These are phyloP conservation scores for Umimayanthus kanabou DNA, from an alignment of 92 coral and sea anemone genomes.

Conservation along the genomic window DNA sequence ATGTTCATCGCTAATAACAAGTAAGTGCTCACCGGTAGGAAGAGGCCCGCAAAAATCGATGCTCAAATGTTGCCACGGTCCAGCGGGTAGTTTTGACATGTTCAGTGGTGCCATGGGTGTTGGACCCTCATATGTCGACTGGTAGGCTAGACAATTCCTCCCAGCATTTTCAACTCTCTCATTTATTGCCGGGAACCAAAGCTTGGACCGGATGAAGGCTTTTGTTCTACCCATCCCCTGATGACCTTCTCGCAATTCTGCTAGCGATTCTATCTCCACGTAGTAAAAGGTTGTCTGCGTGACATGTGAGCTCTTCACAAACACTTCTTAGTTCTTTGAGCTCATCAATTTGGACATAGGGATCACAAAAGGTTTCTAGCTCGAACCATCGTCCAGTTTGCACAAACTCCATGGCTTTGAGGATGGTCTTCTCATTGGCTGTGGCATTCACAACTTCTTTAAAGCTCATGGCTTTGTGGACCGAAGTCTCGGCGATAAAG, in stretches of 20 bases:
- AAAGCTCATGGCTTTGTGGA: conserved; percentile 7
- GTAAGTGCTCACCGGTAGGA: neutral
- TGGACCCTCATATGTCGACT: neutral
- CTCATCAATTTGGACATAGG: neutral
- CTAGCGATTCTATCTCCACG: neutral
- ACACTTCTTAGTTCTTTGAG: neutral
- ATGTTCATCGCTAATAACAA: conserved; percentile 23
- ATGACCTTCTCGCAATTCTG: neutral
- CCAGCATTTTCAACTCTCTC: too few species aligned
- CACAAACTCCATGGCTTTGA: conserved; percentile 18
- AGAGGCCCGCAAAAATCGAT: conserved; percentile 31
- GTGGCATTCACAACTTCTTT: conserved; percentile 19
- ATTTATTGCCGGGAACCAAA: conserved; percentile 19
- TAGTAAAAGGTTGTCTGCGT: neutral
- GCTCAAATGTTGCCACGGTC: conserved; percentile 22
- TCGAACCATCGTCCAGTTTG: conserved; percentile 19
- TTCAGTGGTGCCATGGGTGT: conserved; percentile 2
- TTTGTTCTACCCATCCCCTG: conserved; percentile 16
- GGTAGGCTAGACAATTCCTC: neutral
- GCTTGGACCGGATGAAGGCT: conserved; percentile 18
- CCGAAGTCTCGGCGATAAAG: conserved; percentile 5
- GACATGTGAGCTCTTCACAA: conserved; percentile 14
- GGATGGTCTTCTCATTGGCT: conserved; percentile 2
- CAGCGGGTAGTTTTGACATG: conserved; percentile 20
- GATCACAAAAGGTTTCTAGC: neutral